A percentile compares a stretch with the other conserved stretches of the same genome.
Conservation (phyloP, 2,113 vertebrate species). For the Bothrops jararaca region DNA sequence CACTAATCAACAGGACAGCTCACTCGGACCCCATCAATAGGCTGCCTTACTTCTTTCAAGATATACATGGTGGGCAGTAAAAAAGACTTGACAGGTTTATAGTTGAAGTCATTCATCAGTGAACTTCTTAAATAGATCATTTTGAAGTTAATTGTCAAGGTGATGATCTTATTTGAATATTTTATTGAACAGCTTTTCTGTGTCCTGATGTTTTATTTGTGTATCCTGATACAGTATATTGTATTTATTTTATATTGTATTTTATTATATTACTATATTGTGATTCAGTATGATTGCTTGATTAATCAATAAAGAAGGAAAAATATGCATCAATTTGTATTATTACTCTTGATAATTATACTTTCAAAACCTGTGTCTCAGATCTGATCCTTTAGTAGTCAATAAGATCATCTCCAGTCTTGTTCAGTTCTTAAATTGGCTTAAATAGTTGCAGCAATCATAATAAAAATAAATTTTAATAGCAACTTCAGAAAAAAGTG, state of each 20-base stretch:
- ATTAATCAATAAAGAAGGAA: not conserved
- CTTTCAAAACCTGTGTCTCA: not conserved
- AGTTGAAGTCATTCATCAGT: not conserved
- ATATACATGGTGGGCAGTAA: not conserved
- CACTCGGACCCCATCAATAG: not conserved
- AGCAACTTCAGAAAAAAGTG: not conserved
- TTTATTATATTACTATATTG: not conserved
- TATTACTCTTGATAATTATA: not conserved
- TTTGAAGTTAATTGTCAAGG: not conserved
- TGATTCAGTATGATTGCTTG: not conserved
- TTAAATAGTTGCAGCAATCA: not conserved
- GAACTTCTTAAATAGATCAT: not conserved
- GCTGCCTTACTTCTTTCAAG: not conserved
- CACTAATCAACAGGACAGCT: not conserved
- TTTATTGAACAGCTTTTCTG: not conserved
- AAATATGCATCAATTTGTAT: not conserved
- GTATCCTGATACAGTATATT: not conserved
- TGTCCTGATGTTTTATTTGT: not conserved
- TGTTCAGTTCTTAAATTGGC: not conserved
- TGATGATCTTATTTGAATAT: not conserved
- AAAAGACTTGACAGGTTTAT: not conserved
- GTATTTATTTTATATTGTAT: not conserved
- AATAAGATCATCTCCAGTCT: not conserved
- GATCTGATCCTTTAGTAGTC: not conserved
- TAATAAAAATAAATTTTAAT: not conserved